A percentile compares a stretch with the other conserved stretches of the same genome.
Conservation (phyloP, 2,113 vertebrate species). For the Marmota flaviventris region DNA sequence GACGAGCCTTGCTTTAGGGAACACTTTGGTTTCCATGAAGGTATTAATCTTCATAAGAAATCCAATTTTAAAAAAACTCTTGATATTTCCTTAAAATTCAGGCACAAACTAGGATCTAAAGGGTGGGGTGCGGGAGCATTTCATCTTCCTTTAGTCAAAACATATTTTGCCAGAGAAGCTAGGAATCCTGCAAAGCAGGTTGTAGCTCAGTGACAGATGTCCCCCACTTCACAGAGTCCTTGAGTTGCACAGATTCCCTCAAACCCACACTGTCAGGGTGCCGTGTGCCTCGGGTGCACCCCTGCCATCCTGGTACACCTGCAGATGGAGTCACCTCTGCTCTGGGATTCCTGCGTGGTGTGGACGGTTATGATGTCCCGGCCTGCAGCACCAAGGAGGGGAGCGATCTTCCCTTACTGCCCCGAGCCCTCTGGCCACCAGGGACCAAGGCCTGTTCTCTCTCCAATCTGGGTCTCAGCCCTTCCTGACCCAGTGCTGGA, state of each 20-base stretch:
- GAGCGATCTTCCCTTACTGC: not conserved
- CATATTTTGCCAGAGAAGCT: not conserved
- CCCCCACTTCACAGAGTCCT: not conserved
- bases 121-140: not conserved
- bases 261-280: not conserved
- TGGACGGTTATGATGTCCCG: not conserved
- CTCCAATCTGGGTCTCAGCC: not conserved
- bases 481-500: not conserved
- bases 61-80: not conserved
- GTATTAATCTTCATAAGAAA: not conserved
- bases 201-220: not conserved
- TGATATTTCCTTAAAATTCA: not conserved
- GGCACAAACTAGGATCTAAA: not conserved
- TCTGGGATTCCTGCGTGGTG: not conserved
- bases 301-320: not conserved
- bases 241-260: not conserved
- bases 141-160: not conserved
- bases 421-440: not conserved
- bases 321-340: not conserved
- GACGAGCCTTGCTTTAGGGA: not conserved
- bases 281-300: not conserved
- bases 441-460: not conserved
- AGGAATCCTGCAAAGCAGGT: not conserved
- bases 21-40: not conserved
- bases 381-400: not conserved